Evolutionary conservation across 2,113 vertebrate species (phyloP).

Genomic region (Girardinichthys multiradiatus): DNA sequence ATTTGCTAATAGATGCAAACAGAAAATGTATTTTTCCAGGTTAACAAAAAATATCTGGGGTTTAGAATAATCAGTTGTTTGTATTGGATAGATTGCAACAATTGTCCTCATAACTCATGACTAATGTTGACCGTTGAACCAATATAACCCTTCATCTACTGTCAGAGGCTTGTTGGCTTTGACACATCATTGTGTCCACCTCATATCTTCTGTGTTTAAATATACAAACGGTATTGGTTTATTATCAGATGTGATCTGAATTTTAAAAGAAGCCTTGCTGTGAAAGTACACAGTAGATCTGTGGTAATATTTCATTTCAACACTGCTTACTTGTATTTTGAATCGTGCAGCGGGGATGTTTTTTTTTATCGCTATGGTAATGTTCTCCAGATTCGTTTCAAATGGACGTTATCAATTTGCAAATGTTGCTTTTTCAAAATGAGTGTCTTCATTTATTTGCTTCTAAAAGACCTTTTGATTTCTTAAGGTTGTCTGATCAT

Average conservation of each 20-base stretch:
- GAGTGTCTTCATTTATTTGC: background rate
- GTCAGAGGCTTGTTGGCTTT: background rate
- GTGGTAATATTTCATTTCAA: background rate
- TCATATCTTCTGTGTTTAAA: background rate
- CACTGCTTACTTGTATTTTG: conserved; percentile 5
- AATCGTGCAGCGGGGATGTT: background rate
- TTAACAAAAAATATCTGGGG: background rate
- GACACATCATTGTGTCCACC: background rate
- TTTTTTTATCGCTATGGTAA: conserved; percentile 15
- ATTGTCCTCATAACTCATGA: background rate
- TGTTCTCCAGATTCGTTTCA: background rate
- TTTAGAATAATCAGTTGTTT: too few species aligned
- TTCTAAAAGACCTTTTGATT: background rate
- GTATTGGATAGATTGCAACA: background rate
- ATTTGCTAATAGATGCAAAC: conserved; percentile 1
- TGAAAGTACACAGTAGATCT: background rate
- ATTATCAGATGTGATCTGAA: background rate
- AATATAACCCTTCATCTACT: too few species aligned
- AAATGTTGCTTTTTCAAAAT: conserved; percentile 5
- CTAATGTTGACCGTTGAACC: background rate
- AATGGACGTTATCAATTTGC: background rate
- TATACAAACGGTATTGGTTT: background rate
- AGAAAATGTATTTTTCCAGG: background rate
- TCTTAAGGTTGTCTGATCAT: background rate
- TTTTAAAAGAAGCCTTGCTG: background rate